Evolutionary conservation across 2,113 vertebrate genomes (phyloP).

Genomic region (Bos javanicus): DNA sequence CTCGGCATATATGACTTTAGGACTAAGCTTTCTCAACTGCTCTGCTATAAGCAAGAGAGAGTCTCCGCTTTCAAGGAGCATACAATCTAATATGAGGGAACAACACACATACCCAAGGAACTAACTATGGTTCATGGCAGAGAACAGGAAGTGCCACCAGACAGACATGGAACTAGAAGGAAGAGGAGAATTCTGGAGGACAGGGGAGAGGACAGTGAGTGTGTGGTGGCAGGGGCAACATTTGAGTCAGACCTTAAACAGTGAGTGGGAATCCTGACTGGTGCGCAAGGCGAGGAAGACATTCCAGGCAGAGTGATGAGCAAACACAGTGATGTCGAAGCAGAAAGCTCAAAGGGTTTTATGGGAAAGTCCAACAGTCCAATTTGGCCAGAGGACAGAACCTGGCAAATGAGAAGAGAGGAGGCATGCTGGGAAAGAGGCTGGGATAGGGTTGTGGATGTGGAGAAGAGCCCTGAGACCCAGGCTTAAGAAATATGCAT

Average conservation of each 20-base stretch:
- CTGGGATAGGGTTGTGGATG: background rate
- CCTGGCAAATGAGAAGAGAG: background rate
- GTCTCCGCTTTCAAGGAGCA: background rate
- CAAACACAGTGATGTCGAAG: background rate
- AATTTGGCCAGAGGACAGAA: background rate
- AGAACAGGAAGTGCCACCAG: background rate
- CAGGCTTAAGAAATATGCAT: background rate
- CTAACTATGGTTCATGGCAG: background rate
- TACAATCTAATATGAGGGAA: background rate
- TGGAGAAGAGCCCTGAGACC: background rate
- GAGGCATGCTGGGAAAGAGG: background rate
- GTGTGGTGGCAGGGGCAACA: background rate
- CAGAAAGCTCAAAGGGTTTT: background rate
- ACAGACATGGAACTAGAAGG: background rate
- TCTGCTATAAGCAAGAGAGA: background rate
- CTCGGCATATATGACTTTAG: background rate
- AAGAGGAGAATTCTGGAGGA: background rate
- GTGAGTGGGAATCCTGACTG: background rate
- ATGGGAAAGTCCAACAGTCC: background rate
- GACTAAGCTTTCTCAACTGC: background rate
- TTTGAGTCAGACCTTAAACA: background rate
- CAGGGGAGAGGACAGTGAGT: background rate
- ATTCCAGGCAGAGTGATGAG: background rate
- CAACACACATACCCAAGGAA: background rate
- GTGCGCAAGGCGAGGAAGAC: background rate